Conservation (phyloP, 2,113 vertebrate species). For the Brachionichthys hirsutus region DNA sequence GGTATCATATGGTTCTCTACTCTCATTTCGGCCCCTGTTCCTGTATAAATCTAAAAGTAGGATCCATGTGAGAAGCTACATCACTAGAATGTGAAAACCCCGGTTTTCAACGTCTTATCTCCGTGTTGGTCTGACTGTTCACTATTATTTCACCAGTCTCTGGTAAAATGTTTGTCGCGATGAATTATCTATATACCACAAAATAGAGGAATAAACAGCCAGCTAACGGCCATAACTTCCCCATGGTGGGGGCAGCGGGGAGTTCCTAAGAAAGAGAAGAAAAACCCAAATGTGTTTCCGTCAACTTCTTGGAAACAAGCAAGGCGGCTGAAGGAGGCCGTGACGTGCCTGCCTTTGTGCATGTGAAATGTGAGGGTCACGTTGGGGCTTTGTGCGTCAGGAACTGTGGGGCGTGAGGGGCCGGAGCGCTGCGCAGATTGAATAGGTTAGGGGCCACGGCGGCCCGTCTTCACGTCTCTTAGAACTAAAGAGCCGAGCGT, state of each 20-base stretch:
- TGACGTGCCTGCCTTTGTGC: conserved; percentile 50
- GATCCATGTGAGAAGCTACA: too few relatives aligned
- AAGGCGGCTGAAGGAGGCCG: conserved; percentile 5
- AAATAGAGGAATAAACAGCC: neutral
- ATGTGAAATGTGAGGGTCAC: conserved; percentile 61
- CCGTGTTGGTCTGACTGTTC: too few relatives aligned
- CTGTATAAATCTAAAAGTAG: too few relatives aligned
- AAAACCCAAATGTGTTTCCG: conserved; percentile 9
- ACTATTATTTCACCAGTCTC: too few relatives aligned
- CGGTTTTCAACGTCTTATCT: too few relatives aligned
- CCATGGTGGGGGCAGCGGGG: neutral
- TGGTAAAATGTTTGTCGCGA: too few relatives aligned
- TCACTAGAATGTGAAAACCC: too few relatives aligned
- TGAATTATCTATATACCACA: too few relatives aligned
- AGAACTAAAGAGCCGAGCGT: conserved; percentile 20
- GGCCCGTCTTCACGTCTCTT: conserved; percentile 49
- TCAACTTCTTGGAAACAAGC: conserved; percentile 33
- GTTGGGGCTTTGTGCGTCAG: conserved; percentile 48
- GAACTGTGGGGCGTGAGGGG: conserved; percentile 38
- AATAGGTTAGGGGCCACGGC: conserved; percentile 57
- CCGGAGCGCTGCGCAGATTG: conserved; percentile 40
- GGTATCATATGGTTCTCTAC: too few relatives aligned
- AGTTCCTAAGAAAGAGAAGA: conserved; percentile 2
- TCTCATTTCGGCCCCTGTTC: too few relatives aligned
- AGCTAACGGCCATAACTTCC: neutral